Conservation (phyloP, 2,113 vertebrate genomes). For the Elanus axillaris region DNA sequence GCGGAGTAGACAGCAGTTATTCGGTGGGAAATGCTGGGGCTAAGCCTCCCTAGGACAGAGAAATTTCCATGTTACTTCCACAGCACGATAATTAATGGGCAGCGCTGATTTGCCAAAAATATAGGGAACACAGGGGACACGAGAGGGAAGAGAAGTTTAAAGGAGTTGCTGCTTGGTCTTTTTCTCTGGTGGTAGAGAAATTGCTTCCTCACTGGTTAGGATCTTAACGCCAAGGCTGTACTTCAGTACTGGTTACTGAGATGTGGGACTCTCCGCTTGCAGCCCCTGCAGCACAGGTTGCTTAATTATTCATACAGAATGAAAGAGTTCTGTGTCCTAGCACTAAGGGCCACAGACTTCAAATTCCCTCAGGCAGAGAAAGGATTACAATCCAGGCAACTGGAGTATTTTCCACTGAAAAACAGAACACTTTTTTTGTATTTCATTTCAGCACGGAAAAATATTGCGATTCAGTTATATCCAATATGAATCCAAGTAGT, state of each 20-base stretch:
- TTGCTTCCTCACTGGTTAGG: not conserved
- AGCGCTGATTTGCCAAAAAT: not conserved
- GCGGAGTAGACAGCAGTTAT: not conserved
- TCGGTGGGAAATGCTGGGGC: accelerated
- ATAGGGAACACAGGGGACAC: accelerated
- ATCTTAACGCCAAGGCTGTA: not conserved
- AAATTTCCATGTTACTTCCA: not conserved
- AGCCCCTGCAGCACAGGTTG: not conserved
- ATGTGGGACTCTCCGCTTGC: not conserved
- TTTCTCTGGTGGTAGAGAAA: not conserved
- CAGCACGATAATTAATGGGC: accelerated
- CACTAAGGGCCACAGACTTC: not conserved
- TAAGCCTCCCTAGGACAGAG: not conserved
- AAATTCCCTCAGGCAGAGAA: not conserved
- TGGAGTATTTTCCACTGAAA: not conserved
- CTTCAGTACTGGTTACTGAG: not conserved
- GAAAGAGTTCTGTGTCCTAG: not conserved
- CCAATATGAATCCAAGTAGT: not conserved
- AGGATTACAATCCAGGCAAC: not conserved
- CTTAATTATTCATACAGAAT: not conserved
- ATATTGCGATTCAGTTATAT: not conserved
- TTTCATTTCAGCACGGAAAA: not conserved
- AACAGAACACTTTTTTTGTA: not conserved
- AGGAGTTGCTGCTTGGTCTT: not conserved
- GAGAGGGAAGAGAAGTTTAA: not conserved